Base-by-base conservation (phyloP, 2,888 invertebrate species). In the Acanthopleura granulata region DNA sequence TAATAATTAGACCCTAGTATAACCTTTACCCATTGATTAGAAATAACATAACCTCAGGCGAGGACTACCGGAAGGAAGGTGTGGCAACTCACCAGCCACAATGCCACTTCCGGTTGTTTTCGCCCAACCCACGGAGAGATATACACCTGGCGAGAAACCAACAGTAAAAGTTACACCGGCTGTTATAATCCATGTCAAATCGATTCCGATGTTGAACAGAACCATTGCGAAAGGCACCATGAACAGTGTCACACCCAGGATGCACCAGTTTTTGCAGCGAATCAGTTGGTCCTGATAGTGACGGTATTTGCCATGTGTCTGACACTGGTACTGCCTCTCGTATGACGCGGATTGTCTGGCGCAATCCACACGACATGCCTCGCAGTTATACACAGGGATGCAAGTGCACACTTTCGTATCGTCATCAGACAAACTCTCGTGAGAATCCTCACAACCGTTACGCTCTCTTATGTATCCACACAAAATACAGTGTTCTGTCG, bases 91-190 rank as follows among this genome's bases (percentile, higher is more conserved):
- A 57, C 57, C 57, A 18, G 22, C 57, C 18, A 57, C 22, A n/a
- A 57, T 57, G 57, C 57, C 57, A 18, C 18, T n/a, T 57, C 57
- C 57, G 57, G 57, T 57, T 57, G 57, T 57, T 57, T 57, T 57
- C 18, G 12, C 57, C 57, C 57, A 57, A n/a, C n/a, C 12, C 12
- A 57, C 22, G 3, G 57, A 57, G 57, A 57, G 57, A 22, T n/a
- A 57, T 1, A 57, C 57, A 18, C n/a, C n/a, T 1, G 57, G 57
- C 1, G n/a, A 57, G 57, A 77, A 71, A n/a, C 78, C 75, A 14
- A 81, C 74, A 51, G 83, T 80, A 1, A 83, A 50, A 30, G 83
- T 73, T 14, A 80, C 81, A 61, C 77, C 83, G 72, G 81, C 77
- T 25, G 72, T 72, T 70, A 81, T 83, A 15, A 80, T 57, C 82